Conservation (phyloP, 1,140 invertebrate genomes). For the Agrypnia vestita region DNA sequence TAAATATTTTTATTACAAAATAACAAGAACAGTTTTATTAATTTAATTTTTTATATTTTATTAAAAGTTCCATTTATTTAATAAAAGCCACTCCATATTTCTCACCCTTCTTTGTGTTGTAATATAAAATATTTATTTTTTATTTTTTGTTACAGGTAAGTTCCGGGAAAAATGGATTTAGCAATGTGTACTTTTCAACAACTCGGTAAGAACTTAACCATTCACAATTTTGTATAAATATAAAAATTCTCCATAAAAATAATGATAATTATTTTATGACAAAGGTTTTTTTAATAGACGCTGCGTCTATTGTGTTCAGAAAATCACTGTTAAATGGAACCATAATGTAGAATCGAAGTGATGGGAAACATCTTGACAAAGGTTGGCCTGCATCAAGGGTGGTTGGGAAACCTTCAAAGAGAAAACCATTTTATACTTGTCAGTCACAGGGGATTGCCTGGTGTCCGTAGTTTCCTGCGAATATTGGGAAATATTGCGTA, state of each 20-base stretch:
- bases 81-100: too few relatives aligned
- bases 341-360: conserved; percentile 25
- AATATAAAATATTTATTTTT: neutral
- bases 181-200: neutral
- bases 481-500: conserved; percentile 32
- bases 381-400: conserved; percentile 27
- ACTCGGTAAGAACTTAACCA: neutral
- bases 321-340: conserved; percentile 7
- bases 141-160: neutral
- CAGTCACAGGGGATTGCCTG: conserved; percentile 50
- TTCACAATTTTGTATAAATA: neutral
- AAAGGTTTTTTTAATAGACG: neutral
- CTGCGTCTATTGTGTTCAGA: conserved; percentile 10
- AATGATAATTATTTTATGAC: neutral
- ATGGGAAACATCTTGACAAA: conserved; percentile 35
- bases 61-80: too few relatives aligned
- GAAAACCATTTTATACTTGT: conserved; percentile 58
- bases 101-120: too few relatives aligned
- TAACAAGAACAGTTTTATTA: too few relatives aligned
- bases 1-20: too few relatives aligned
- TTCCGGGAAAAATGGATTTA: neutral
- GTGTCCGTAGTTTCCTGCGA: conserved; percentile 31
- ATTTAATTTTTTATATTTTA: too few relatives aligned
- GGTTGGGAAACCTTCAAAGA: conserved; percentile 20
- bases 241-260: too few relatives aligned